Percentiles rank a stretch among this genome's conserved stretches.
Conservation (phyloP, 2,113 vertebrate species). For the Serilophus lunatus region DNA sequence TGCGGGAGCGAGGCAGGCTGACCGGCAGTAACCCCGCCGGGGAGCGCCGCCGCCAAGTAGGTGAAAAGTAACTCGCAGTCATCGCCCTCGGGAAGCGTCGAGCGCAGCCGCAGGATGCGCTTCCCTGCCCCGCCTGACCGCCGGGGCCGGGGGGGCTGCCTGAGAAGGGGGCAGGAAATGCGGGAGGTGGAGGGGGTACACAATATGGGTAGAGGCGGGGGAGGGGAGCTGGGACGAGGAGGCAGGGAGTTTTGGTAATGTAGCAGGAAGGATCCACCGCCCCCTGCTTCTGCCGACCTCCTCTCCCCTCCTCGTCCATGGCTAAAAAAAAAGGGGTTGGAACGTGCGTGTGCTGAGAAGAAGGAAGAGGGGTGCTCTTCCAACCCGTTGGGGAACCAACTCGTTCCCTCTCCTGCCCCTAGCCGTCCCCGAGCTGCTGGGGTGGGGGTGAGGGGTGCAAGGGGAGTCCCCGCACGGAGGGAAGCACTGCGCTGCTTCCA, state of each 20-base stretch:
- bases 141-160: background rate
- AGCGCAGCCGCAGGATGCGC: background rate
- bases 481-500: no score
- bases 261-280: background rate
- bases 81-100: background rate
- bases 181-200: background rate
- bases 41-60: conserved; percentile 20
- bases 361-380: background rate
- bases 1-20: background rate
- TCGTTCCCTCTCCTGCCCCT: background rate
- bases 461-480: background rate
- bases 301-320: background rate
- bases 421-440: background rate
- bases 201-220: background rate
- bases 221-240: background rate
- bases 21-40: conserved; percentile 66
- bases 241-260: no score
- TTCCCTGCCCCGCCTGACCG: background rate
- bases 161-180: background rate
- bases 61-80: conserved; percentile 69
- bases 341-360: background rate
- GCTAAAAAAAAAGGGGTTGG: background rate
- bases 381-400: no score
- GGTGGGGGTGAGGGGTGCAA: background rate
- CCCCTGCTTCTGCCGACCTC: background rate